Conservation (phyloP, 2,797 vertebrate genomes). For the Anolis apletophallus region DNA sequence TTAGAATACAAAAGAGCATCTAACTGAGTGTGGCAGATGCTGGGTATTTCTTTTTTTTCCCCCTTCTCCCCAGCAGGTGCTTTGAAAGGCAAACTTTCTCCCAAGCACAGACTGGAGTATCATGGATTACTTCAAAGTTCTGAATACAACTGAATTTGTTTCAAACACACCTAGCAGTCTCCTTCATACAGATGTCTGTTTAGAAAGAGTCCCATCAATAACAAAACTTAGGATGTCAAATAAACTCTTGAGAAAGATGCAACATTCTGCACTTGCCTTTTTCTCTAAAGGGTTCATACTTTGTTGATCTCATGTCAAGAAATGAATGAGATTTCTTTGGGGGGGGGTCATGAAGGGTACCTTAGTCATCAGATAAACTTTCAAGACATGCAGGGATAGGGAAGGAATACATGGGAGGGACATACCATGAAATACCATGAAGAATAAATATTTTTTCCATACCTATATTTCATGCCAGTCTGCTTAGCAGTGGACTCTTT, state of each 20-base stretch:
- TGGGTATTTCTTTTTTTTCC: background rate
- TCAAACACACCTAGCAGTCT: background rate
- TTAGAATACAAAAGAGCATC: background rate
- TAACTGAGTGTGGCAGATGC: background rate
- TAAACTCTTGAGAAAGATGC: background rate
- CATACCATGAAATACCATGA: conserved; percentile 19
- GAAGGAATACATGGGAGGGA: background rate
- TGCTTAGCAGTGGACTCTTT: conserved; percentile 98
- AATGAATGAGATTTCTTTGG: conserved; percentile 7
- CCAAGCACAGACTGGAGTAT: background rate
- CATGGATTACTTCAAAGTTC: conserved; percentile 23
- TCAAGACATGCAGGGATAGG: background rate
- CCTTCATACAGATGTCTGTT: conserved; percentile 1
- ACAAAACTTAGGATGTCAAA: background rate
- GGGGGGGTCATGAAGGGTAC: background rate
- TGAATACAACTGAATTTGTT: background rate
- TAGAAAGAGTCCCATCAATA: background rate
- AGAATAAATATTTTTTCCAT: conserved; percentile 69
- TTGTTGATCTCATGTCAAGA: conserved; percentile 30
- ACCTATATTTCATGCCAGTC: conserved; percentile 99
- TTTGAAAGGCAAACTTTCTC: conserved; percentile 58
- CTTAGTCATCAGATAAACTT: conserved; percentile 35
- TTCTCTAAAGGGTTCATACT: conserved; percentile 2
- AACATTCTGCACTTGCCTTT: conserved; percentile 18
- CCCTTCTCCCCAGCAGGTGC: accelerated